Evolutionary conservation across 2,113 vertebrate genomes (phyloP).

Genomic region (Hippotragus niger): DNA sequence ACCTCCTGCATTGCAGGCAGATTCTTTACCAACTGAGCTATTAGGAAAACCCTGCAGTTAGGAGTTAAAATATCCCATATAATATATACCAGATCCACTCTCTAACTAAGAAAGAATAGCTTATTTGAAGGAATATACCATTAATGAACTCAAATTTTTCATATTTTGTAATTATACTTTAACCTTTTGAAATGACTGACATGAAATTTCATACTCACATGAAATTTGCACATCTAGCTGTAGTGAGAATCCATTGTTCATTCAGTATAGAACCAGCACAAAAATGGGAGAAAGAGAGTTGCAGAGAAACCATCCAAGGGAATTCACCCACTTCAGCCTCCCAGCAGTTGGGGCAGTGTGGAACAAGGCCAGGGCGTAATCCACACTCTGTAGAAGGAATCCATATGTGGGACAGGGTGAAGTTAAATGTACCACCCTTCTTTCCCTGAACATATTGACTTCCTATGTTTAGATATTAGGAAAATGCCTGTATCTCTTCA

Average conservation of each 20-base stretch:
- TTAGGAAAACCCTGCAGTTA: neutral
- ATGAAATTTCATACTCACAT: constrained; percentile 28
- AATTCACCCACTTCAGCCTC: constrained; percentile 55
- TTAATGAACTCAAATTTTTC: neutral
- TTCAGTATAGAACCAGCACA: constrained; percentile 63
- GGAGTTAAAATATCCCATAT: neutral
- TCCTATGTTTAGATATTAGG: neutral
- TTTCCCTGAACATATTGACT: neutral
- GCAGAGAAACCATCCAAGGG: constrained; percentile 51
- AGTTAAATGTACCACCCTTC: neutral
- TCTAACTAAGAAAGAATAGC: neutral
- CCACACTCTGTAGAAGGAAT: constrained; percentile 41
- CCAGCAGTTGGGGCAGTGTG: constrained; percentile 36
- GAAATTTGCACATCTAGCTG: constrained; percentile 57
- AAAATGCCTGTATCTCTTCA: neutral
- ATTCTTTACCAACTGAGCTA: too few species aligned
- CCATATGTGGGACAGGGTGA: neutral
- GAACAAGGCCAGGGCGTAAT: neutral
- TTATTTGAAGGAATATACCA: neutral
- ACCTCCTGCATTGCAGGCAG: neutral
- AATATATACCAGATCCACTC: neutral
- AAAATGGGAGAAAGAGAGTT: constrained; percentile 43
- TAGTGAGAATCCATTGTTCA: constrained; percentile 55
- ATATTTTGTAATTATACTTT: neutral
- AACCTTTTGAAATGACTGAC: neutral